Evolutionary conservation across 2,797 vertebrate genomes (phyloP).

Genomic region (Pelobates cultripes): DNA sequence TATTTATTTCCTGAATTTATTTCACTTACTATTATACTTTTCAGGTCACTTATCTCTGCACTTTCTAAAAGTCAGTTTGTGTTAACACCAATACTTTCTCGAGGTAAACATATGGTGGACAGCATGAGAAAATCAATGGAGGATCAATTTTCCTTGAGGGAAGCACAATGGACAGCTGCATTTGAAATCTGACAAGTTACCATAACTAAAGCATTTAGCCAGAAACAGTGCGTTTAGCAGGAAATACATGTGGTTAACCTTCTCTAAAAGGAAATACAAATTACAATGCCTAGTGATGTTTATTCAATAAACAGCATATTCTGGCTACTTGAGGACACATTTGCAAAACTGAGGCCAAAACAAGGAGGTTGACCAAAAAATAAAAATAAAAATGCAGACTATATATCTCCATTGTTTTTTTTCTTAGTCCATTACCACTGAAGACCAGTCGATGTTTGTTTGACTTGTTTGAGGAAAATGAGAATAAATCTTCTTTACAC

Average conservation of each 20-base stretch:
- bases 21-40: too few relatives aligned
- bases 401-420: too few relatives aligned
- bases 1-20: too few relatives aligned
- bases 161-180: not conserved
- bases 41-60: not conserved
- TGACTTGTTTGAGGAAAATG: conserved; percentile 43
- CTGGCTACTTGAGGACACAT: too few relatives aligned
- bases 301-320: too few relatives aligned
- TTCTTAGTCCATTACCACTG: conserved; percentile 40
- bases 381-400: too few relatives aligned
- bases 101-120: conserved; percentile 9
- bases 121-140: conserved; percentile 7
- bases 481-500: not conserved
- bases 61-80: not conserved
- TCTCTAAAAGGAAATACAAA: not conserved
- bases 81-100: not conserved
- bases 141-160: not conserved
- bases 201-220: not conserved
- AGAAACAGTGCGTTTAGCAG: not conserved
- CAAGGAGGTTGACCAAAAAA: too few relatives aligned
- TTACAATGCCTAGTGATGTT: too few relatives aligned
- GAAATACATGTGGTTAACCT: not conserved
- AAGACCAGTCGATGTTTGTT: conserved; percentile 56
- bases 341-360: too few relatives aligned
- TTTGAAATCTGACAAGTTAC: conserved; percentile 11